Evolutionary conservation across 2,113 vertebrate species (phyloP).

Genomic region (Spizaetus ornatus): DNA sequence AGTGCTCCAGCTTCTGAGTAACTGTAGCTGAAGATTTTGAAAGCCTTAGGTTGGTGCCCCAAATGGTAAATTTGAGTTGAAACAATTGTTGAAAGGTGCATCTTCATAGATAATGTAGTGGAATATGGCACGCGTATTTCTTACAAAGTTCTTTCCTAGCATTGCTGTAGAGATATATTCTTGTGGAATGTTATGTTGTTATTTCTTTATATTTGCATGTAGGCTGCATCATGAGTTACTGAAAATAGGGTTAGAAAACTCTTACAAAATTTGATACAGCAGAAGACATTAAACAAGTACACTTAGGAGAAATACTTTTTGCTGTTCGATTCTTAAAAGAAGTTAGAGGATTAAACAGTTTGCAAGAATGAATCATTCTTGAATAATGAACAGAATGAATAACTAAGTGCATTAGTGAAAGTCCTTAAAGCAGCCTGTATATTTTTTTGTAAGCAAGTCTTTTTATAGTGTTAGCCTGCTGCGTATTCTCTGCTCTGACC

Average conservation of each 20-base stretch:
- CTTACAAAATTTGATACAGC: not conserved
- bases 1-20: not conserved
- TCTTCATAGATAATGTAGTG: not conserved
- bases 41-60: not conserved
- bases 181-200: not conserved
- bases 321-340: not conserved
- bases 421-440: not conserved
- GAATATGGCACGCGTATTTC: not conserved
- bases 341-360: not conserved
- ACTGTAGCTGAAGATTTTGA: not conserved
- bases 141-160: not conserved
- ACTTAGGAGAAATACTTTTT: not conserved
- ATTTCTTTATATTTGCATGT: not conserved
- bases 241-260: not conserved
- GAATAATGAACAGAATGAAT: not conserved
- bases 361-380: not conserved
- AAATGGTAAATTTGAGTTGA: not conserved
- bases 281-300: not conserved
- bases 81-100: not conserved
- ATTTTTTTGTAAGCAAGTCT: not conserved
- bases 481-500: not conserved
- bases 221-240: not conserved
- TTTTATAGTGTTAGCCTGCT: not conserved
- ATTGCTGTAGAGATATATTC: not conserved
- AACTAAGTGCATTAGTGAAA: not conserved